Percentiles rank a stretch among this genome's conserved stretches.
Conservation (phyloP, 2,113 vertebrate species). For the Tachysurus fulvidraco region DNA sequence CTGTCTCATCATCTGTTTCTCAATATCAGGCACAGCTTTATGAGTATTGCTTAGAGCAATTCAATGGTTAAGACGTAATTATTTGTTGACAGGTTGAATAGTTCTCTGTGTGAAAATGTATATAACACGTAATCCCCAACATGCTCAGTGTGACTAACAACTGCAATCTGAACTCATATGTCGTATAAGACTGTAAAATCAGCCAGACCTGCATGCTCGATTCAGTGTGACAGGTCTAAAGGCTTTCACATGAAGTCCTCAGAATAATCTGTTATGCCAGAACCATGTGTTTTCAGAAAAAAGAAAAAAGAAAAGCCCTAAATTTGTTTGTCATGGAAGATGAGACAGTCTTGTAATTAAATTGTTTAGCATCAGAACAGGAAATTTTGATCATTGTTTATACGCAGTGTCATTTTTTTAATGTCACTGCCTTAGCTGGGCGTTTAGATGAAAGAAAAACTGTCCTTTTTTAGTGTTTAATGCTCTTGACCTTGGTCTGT, state of each 20-base stretch:
- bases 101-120: background rate
- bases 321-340: background rate
- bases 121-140: background rate
- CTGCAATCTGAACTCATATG: background rate
- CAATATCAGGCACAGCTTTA: background rate
- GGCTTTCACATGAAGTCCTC: background rate
- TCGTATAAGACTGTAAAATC: background rate
- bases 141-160: background rate
- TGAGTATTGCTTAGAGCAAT: background rate
- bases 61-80: background rate
- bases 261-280: background rate
- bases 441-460: background rate
- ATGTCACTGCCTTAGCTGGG: background rate
- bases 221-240: background rate
- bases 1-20: constrained; percentile 23
- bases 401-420: background rate
- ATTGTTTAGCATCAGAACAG: background rate
- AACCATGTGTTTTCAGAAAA: background rate
- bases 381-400: background rate
- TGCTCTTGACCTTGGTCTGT: background rate
- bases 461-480: background rate
- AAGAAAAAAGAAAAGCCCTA: background rate
- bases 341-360: background rate
- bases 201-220: background rate
- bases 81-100: background rate